Evolutionary conservation across 2,113 vertebrate genomes (phyloP), one percentile per base, ranked within the genome.

Genomic region (Saguinus midas): DNA sequence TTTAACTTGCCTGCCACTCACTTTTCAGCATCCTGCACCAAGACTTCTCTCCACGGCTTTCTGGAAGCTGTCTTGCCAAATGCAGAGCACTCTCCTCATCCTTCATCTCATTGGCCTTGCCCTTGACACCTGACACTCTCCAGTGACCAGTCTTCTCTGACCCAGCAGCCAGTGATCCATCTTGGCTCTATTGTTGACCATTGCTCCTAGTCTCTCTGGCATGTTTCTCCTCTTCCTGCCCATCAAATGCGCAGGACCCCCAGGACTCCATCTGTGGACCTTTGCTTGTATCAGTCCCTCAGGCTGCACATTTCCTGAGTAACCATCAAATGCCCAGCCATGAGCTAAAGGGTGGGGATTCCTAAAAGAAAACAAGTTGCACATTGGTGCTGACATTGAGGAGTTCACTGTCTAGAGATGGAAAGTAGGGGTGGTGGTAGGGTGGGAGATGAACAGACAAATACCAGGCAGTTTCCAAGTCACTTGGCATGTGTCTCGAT

Each of bases 1-100:
- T 82, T 61, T 70, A 16, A 45, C 55, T 66, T 18, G 18, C 2
- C 5, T 76, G 73, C 32, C 61, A 48, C 57, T 50, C 25, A 17
- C 21, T 72, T 68, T 52, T 58, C 48, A 45, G 27, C 9, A 5
- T 14, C 32, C 20, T 37, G 20, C 1, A 25, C 20, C 29, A 3
- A 8, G 18, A 4, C 40, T 43, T 21, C 21, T 29, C 0, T 13
- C 32, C 8, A 0, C 32, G 12, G 8, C n/a, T 95, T 79, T 57
- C 20, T 8, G 8, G 25, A 70, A 75, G 13, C 29, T 57, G 18
- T 32, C 29, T 48, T 32, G 27, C 50, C 37, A 81, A 12, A 11
- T 20, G 23, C 29, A 16, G 57, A 52, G 8, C 27, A 1, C 9
- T 5, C 12, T 7, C 27, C 1, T 52, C 6, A 1, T 43, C 21